These are phyloP conservation scores for Percina caprodes DNA, from an alignment of 2,113 vertebrate species.

Conservation along the genomic window DNA sequence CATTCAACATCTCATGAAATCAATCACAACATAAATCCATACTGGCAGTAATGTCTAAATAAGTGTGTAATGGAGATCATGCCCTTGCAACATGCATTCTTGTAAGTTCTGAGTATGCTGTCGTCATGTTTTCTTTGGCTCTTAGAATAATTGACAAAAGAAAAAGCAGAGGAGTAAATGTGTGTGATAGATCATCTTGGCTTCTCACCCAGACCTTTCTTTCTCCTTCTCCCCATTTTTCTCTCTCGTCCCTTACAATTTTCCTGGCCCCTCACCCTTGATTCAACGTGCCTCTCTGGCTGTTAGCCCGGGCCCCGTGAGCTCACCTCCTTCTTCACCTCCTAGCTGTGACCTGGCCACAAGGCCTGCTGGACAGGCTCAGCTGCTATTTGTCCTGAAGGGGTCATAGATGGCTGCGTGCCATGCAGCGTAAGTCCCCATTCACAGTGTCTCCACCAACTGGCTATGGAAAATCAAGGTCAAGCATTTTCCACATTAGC, in stretches of 20 bases:
- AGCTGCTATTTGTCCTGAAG: conserved; percentile 34
- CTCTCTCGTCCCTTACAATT: conserved; percentile 54
- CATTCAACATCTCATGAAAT: conserved; percentile 52
- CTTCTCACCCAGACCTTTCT: conserved; percentile 41
- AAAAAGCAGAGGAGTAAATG: conserved; percentile 48
- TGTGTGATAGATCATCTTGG: conserved; percentile 63
- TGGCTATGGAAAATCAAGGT: conserved; percentile 76
- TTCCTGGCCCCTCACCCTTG: conserved; percentile 60
- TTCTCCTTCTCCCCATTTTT: conserved; percentile 34
- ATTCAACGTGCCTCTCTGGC: conserved; percentile 28
- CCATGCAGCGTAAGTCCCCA: conserved; percentile 21
- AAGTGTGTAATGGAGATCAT: conserved; percentile 33
- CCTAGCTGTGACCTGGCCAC: conserved; percentile 53
- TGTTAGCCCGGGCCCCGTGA: conserved; percentile 3
- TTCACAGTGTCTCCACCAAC: conserved; percentile 61
- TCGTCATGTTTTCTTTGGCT: conserved; percentile 58
- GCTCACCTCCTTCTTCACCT: conserved; percentile 32
- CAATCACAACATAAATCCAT: conserved; percentile 61
- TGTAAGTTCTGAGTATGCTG: conserved; percentile 41
- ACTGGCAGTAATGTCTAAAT: conserved; percentile 46
- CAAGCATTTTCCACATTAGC: conserved; percentile 80
- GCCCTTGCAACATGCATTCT: conserved; percentile 37
- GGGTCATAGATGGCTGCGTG: conserved; percentile 44
- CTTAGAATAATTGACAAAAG: conserved; percentile 38
- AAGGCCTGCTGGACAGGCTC: conserved; percentile 36